A percentile compares a stretch with the other conserved stretches of the same genome.
Conservation (phyloP, 2,888 invertebrate species). For the Neria commutata region DNA sequence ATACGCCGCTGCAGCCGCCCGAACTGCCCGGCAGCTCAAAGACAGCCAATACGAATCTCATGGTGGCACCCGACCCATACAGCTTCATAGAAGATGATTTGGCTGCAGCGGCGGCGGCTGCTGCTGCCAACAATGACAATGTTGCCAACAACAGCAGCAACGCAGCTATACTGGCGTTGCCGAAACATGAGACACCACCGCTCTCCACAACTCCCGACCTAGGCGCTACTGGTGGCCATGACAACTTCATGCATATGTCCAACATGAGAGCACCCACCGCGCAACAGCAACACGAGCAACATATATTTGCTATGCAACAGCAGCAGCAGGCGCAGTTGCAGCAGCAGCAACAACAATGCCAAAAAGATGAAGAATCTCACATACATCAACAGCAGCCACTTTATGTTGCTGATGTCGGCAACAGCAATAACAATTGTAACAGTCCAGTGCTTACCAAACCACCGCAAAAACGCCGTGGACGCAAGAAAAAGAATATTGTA, state of each 20-base stretch:
- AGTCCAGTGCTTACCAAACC: slow-evolving; percentile 31
- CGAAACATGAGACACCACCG: background rate
- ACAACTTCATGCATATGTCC: slow-evolving; percentile 4
- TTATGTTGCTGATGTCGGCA: background rate
- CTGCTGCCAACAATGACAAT: slow-evolving; percentile 42
- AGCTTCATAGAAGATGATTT: slow-evolving; percentile 83
- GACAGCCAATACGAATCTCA: slow-evolving; percentile 14
- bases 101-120: too few relatives aligned
- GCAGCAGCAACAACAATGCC: slow-evolving; percentile 4
- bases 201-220: slow-evolving; percentile 23
- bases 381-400: slow-evolving; percentile 2
- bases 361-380: background rate
- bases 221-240: slow-evolving; percentile 8
- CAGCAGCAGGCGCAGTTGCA: slow-evolving; percentile 26
- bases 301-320: slow-evolving; percentile 25
- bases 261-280: too few relatives aligned
- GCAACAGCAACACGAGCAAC: slow-evolving; percentile 20
- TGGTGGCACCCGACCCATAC: slow-evolving; percentile 73
- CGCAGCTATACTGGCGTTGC: background rate
- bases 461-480: slow-evolving; percentile 78
- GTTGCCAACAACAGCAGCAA: slow-evolving; percentile 35
- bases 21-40: slow-evolving; percentile 6
- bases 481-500: slow-evolving; percentile 77
- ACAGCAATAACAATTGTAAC: slow-evolving; percentile 17
- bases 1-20: slow-evolving; percentile 15